Base-by-base conservation (phyloP, 2,113 vertebrate genomes). In the Cavia porcellus region DNA sequence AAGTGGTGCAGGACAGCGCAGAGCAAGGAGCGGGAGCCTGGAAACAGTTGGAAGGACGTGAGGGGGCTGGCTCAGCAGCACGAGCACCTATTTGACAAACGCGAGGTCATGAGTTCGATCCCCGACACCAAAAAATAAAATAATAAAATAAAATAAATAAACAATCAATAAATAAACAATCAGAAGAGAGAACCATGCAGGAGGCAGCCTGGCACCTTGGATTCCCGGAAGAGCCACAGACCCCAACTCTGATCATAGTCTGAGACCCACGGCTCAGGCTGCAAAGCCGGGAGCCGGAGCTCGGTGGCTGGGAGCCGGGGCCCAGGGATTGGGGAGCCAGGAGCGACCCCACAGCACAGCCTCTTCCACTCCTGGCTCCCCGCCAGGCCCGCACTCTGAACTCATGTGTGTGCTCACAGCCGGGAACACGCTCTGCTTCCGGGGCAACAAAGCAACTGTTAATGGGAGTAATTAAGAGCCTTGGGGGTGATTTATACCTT, bases 381-480 rank as follows among this genome's bases (percentile, higher is more conserved):
- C 68, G 97, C 98, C 98, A 94, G 97, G 32, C 64, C 86, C 0
- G 9, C 32, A 93, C 97, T 28, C 52, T 68, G 95, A 89, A 97
- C 98, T 95, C 19, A 30, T 1, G 45, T 20, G 93, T 96, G 93
- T 92, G 96, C 86, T 96, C 94, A 96, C 97, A 96, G 85, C 92
- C 81, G 84, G n/a, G 77, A 92, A 83, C 13, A 88, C 2, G 96
- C 87, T 80, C 95, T 86, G 35, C 92, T 72, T 47, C 13, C 83
- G 3, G 90, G 92, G 32, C 50, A 98, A 97, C 98, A 97, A 93
- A 96, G 92, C 98, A 89, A 95, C 96, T 93, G 96, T 96, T 98
- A 98, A 97, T 98, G 97, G 96, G 74, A 96, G 97, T 97, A 98
- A 98, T 98, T 96, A 97, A 97, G 95, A 97, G 96, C 94, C 97